These are phyloP conservation scores for Diorhabda carinulata DNA, from an alignment of 1,140 invertebrate species.

Conservation along the genomic window DNA sequence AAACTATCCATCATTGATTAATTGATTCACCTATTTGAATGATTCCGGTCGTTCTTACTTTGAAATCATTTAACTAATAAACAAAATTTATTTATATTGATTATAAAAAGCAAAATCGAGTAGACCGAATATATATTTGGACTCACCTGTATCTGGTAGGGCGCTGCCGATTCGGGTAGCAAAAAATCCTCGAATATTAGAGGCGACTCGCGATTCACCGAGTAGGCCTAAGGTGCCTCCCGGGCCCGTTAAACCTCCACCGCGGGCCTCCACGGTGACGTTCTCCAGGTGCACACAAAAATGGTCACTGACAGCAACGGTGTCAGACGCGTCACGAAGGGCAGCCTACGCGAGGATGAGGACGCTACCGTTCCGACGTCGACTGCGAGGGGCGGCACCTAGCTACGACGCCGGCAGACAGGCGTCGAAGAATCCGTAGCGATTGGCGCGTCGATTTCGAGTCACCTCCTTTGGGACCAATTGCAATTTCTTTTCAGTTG, in stretches of 20 bases:
- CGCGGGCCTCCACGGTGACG: conserved; percentile 42
- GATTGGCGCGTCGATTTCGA: conserved; percentile 15
- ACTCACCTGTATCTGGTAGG: conserved; percentile 57
- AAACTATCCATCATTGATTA: conserved; percentile 4
- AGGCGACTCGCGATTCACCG: conserved; percentile 52
- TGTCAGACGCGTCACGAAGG: conserved; percentile 24
- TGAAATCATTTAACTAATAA: too few species aligned
- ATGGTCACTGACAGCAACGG: conserved; percentile 25
- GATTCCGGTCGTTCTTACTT: too few species aligned
- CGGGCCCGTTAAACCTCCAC: conserved; percentile 38
- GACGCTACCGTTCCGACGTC: conserved; percentile 26
- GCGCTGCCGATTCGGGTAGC: conserved; percentile 53
- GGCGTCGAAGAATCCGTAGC: conserved; percentile 2
- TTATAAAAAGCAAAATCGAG: not conserved
- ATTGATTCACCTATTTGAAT: not conserved
- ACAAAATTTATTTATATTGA: too few species aligned
- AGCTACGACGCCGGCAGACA: conserved; percentile 15
- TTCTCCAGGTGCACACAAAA: conserved; percentile 35
- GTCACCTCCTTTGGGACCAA: conserved; percentile 39
- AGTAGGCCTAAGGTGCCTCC: conserved; percentile 53
- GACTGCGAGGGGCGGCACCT: conserved; percentile 34
- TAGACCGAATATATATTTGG: not conserved
- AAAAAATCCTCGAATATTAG: conserved; percentile 57
- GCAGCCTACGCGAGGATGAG: conserved; percentile 16
- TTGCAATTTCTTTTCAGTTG: conserved; percentile 30